Evolutionary conservation across 2,797 vertebrate genomes (phyloP).

Genomic region (Rhyacichthys aspro): DNA sequence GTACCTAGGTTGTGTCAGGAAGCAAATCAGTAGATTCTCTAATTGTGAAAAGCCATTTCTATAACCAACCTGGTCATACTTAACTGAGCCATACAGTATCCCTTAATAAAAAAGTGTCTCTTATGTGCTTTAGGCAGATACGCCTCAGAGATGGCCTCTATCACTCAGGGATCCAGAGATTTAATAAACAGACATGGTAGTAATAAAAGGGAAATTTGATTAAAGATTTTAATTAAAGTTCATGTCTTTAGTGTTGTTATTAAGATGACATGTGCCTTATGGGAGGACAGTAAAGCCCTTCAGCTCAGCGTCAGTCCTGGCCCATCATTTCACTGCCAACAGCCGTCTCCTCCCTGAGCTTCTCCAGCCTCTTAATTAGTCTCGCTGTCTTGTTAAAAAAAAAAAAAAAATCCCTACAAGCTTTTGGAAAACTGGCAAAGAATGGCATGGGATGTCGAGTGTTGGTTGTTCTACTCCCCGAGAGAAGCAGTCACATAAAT

Average conservation of each 20-base stretch:
- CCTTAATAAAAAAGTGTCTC: too few species aligned
- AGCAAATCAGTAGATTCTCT: too few species aligned
- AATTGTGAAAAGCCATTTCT: too few species aligned
- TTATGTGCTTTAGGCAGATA: too few species aligned
- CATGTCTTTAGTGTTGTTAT: slow-evolving; percentile 55
- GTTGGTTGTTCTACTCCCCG: slow-evolving; percentile 39
- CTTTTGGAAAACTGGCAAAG: slow-evolving; percentile 42
- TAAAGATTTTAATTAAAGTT: slow-evolving; percentile 64
- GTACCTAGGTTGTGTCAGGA: too few species aligned
- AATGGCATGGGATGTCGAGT: slow-evolving; percentile 33
- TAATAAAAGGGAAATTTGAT: slow-evolving; percentile 54
- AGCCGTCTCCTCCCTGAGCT: slow-evolving; percentile 48
- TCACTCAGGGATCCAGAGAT: slow-evolving; percentile 3
- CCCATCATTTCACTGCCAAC: slow-evolving; percentile 10
- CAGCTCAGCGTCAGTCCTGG: slow-evolving; percentile 35
- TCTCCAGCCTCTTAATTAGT: slow-evolving; percentile 68
- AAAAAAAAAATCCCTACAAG: slow-evolving; percentile 29
- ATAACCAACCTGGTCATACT: too few species aligned
- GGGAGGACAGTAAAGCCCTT: slow-evolving; percentile 49
- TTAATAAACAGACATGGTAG: slow-evolving; percentile 45
- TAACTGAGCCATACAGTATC: too few species aligned
- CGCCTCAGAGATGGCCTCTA: not conserved
- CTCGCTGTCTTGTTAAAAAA: slow-evolving; percentile 34
- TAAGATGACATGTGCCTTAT: slow-evolving; percentile 42
- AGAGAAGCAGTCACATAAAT: slow-evolving; percentile 65